These are phyloP conservation scores for Halcyon senegalensis DNA, from an alignment of 2,113 vertebrate species.

Conservation along the genomic window DNA sequence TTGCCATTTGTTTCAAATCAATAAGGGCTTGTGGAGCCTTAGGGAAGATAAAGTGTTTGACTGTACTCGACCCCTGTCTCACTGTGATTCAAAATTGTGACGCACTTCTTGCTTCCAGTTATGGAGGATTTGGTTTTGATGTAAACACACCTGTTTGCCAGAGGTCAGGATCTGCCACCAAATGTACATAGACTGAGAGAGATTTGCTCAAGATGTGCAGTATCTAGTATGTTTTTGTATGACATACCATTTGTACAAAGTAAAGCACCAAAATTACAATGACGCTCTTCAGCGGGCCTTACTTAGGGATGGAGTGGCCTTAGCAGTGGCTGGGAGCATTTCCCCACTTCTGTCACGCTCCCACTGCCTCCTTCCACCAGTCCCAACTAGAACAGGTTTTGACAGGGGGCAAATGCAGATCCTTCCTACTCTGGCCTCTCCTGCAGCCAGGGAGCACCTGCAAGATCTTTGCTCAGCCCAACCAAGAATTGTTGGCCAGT, in stretches of 20 bases:
- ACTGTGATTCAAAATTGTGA: background rate
- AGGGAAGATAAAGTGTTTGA: background rate
- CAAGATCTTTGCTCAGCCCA: background rate
- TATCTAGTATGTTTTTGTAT: background rate
- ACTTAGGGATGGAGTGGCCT: background rate
- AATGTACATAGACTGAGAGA: background rate
- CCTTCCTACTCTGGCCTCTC: accelerated
- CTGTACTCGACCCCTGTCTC: background rate
- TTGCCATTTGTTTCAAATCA: slow-evolving; percentile 34
- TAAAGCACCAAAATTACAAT: background rate
- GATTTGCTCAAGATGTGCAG: background rate
- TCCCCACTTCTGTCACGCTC: background rate
- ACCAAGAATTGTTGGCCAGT: background rate
- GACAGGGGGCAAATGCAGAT: background rate
- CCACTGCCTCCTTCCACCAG: background rate
- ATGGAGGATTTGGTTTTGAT: background rate
- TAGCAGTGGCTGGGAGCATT: background rate
- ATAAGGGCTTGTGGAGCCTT: background rate
- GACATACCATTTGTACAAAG: background rate
- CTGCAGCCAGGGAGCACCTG: background rate
- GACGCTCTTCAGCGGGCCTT: background rate
- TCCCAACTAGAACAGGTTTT: background rate
- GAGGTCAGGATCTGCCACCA: background rate
- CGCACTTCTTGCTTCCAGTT: background rate
- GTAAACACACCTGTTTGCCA: background rate